Percentiles rank a stretch among this genome's conserved stretches.
phyloP scores from a whole-genome alignment of 1,140 invertebrate genomes.

The Tenebrio molitor region DNA sequence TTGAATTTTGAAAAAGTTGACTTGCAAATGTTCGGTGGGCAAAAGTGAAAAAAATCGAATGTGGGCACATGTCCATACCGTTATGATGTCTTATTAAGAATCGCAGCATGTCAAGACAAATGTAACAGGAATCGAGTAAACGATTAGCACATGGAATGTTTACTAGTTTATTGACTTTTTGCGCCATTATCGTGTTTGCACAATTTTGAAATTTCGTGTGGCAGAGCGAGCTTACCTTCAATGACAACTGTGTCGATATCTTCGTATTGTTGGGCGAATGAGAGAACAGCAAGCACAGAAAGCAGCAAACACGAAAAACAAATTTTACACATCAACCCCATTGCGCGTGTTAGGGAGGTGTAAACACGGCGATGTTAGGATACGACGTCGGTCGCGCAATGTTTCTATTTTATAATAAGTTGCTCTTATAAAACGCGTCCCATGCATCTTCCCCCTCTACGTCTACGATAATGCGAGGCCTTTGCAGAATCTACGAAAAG shows the following conservation, averaged over 20 bases:
- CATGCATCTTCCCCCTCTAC: slow-evolving; percentile 56
- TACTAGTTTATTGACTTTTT: neutral
- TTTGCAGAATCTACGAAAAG: slow-evolving; percentile 14
- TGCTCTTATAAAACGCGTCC: slow-evolving; percentile 61
- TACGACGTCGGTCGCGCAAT: slow-evolving; percentile 52
- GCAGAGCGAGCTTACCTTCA: slow-evolving; percentile 49
- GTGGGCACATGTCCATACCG: slow-evolving; percentile 41
- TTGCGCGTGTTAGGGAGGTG: slow-evolving; percentile 26
- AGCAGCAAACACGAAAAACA: slow-evolving; percentile 45
- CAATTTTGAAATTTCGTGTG: no score
- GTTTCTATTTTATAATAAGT: slow-evolving; percentile 60
- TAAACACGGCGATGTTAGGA: slow-evolving; percentile 35
- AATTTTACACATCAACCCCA: slow-evolving; percentile 51
- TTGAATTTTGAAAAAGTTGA: no score
- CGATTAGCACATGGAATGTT: neutral
- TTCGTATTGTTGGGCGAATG: slow-evolving; percentile 43
- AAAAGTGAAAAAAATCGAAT: slow-evolving; percentile 17
- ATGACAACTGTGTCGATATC: slow-evolving; percentile 50
- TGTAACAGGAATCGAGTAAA: slow-evolving; percentile 20
- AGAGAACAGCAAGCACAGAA: slow-evolving; percentile 51
- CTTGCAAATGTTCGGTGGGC: no score
- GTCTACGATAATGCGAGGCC: slow-evolving; percentile 8
- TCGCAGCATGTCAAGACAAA: slow-evolving; percentile 27
- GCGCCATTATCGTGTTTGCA: neutral
- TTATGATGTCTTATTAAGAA: slow-evolving; percentile 47